Evolutionary conservation across 1,140 invertebrate species (phyloP).

Genomic region (Diabrotica virgifera): DNA sequence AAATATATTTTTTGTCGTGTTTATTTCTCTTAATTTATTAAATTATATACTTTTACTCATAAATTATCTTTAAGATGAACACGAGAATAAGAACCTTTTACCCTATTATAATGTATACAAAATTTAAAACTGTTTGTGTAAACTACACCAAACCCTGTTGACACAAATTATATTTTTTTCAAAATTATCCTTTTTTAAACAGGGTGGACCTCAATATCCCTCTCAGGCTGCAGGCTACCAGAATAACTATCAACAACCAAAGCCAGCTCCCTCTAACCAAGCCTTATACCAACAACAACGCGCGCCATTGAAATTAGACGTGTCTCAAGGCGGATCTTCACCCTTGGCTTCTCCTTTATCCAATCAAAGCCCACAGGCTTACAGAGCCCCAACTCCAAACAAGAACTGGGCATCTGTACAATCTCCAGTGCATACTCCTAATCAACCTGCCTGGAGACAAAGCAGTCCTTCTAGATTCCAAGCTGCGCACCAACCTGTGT

Average conservation of each 20-base stretch:
- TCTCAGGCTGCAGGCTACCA: slow-evolving; percentile 36
- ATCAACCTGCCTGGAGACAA: slow-evolving; percentile 29
- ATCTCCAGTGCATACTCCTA: slow-evolving; percentile 32
- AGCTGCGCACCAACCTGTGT: slow-evolving; percentile 37
- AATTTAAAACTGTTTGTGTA: not conserved
- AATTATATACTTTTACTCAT: too few relatives aligned
- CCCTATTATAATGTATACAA: too few relatives aligned
- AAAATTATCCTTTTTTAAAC: slow-evolving; percentile 20
- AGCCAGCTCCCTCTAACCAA: slow-evolving; percentile 27
- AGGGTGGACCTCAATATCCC: slow-evolving; percentile 40
- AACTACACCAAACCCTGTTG: not conserved
- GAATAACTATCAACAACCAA: slow-evolving; percentile 31
- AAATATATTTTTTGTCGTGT: too few relatives aligned
- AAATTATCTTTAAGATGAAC: too few relatives aligned
- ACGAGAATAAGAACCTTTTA: too few relatives aligned
- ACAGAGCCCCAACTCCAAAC: slow-evolving; percentile 32
- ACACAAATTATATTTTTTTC: slow-evolving; percentile 1
- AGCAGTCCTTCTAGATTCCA: slow-evolving; percentile 12
- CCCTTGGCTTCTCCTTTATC: slow-evolving; percentile 36
- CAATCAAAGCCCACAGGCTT: slow-evolving; percentile 36
- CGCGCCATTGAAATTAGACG: slow-evolving; percentile 34
- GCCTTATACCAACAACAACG: slow-evolving; percentile 32
- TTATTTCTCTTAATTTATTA: too few relatives aligned
- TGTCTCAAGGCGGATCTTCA: slow-evolving; percentile 27
- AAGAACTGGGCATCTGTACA: slow-evolving; percentile 46